Evolutionary conservation across 2,888 invertebrate species (phyloP).

Genomic region (Lypha dubia): DNA sequence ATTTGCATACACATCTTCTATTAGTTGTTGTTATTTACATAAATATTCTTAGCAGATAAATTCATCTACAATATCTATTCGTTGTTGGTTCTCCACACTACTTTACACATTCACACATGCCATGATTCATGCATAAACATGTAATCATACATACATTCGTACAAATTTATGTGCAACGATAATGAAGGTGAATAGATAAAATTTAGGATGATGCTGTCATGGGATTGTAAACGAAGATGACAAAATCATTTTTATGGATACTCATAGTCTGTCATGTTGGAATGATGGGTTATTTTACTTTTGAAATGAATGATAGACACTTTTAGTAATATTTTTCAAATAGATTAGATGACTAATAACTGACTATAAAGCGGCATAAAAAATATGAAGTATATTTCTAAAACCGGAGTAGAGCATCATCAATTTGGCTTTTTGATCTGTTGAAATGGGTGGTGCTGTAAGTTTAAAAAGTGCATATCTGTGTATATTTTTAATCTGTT

Average conservation of each 20-base stretch:
- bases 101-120: not conserved
- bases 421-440: no score
- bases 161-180: not conserved
- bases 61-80: not conserved
- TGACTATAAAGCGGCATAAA: no score
- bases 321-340: not conserved
- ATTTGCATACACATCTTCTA: not conserved
- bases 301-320: not conserved
- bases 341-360: not conserved
- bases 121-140: not conserved
- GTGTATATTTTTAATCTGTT: no score
- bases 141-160: no score
- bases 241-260: not conserved
- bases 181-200: conserved; percentile 21
- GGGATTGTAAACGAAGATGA: not conserved
- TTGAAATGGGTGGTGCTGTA: no score
- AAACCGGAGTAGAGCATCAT: no score
- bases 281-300: not conserved
- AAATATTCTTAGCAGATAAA: conserved; percentile 12
- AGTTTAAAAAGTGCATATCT: no score
- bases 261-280: not conserved
- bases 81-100: not conserved
- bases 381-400: no score
- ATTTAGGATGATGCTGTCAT: conserved; percentile 1
- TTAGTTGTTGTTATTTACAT: not conserved